Percentiles rank a stretch among this genome's conserved stretches.
These are phyloP conservation scores for Protomyctophum bolini DNA, from an alignment of 2,113 vertebrate genomes.

Conservation along the genomic window DNA sequence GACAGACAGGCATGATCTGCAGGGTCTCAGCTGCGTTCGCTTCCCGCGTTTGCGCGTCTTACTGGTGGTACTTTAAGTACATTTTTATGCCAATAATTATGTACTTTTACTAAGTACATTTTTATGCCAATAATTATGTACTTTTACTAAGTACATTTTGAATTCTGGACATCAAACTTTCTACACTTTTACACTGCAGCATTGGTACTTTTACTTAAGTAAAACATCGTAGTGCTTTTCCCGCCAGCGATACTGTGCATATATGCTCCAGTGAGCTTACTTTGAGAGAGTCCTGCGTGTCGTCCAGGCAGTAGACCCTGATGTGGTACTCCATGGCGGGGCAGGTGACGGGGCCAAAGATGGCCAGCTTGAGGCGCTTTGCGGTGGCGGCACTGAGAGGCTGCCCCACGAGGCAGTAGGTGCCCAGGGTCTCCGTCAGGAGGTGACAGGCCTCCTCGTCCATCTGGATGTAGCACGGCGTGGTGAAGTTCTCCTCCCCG, in stretches of 20 bases:
- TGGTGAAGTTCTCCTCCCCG: conserved; percentile 95
- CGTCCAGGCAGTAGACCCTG: conserved; percentile 95
- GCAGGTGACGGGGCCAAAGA: conserved; percentile 92
- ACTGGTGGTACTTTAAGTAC: no score
- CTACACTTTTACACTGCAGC: no score
- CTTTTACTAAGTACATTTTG: no score
- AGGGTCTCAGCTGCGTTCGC: no score
- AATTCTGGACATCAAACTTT: no score
- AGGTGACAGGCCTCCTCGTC: conserved; percentile 94
- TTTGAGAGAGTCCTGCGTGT: conserved; percentile 94
- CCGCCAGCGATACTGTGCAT: background rate
- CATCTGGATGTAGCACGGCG: conserved; percentile 95
- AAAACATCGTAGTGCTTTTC: no score
- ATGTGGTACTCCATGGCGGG: conserved; percentile 93
- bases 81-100: no score
- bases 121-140: no score
- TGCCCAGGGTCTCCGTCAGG: conserved; percentile 93
- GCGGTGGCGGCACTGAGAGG: conserved; percentile 89
- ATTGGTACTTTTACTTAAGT: no score
- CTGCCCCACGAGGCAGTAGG: conserved; percentile 91
- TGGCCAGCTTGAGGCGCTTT: conserved; percentile 94
- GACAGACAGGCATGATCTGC: no score
- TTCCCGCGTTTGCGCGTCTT: no score
- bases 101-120: no score
- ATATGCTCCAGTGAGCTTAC: conserved; percentile 58